Evolutionary conservation across 2,113 vertebrate genomes (phyloP).

Genomic region (Actenoides lindsayi): DNA sequence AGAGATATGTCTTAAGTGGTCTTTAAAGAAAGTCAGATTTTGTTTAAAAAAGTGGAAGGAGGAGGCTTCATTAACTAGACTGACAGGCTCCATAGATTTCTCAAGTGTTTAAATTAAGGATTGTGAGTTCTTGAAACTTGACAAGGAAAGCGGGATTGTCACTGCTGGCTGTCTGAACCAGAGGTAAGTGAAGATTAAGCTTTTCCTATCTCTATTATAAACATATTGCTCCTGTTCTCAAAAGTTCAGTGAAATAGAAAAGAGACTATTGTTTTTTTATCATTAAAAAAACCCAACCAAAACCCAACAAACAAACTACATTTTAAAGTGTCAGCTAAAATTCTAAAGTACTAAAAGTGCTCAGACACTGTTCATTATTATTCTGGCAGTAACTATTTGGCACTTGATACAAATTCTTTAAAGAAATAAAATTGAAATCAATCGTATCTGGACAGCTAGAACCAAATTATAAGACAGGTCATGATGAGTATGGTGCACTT

Average conservation of each 20-base stretch:
- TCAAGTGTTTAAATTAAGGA: conserved; percentile 85
- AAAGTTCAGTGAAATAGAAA: conserved; percentile 2
- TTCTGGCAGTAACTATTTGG: conserved; percentile 15
- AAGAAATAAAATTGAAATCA: neutral
- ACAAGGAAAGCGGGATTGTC: conserved; percentile 74
- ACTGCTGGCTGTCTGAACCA: conserved; percentile 69
- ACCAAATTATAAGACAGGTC: neutral
- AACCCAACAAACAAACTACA: neutral
- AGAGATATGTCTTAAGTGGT: conserved; percentile 75
- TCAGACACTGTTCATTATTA: neutral
- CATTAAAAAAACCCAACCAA: neutral
- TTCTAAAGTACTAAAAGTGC: conserved; percentile 12
- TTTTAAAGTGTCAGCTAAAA: neutral
- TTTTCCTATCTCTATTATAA: conserved; percentile 73
- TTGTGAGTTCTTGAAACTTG: conserved; percentile 79
- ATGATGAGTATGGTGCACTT: neutral
- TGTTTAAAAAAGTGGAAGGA: conserved; percentile 73
- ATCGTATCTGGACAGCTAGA: neutral
- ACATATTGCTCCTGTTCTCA: conserved; percentile 51
- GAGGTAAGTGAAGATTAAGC: conserved; percentile 77
- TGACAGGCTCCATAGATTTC: conserved; percentile 81
- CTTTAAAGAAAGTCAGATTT: conserved; percentile 74
- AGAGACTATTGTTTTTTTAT: conserved; percentile 22
- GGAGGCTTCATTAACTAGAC: conserved; percentile 78
- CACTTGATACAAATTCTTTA: neutral